Conservation (phyloP, 2,797 vertebrate species). For the Mareca penelope region DNA sequence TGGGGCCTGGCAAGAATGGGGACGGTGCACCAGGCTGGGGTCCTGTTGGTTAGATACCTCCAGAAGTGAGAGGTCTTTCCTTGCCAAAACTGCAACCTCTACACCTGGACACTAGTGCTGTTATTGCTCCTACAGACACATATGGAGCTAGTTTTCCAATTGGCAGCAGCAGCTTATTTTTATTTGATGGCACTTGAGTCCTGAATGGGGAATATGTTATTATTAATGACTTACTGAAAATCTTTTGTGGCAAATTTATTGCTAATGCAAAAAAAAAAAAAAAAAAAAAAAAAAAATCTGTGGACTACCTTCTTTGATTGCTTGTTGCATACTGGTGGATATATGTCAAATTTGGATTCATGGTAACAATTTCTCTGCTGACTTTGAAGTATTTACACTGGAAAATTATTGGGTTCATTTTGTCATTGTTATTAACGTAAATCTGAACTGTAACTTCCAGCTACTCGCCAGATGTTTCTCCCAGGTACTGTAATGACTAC, state of each 20-base stretch:
- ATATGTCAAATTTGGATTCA: background rate
- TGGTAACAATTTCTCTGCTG: background rate
- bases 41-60: background rate
- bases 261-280: background rate
- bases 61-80: background rate
- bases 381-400: background rate
- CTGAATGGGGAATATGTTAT: background rate
- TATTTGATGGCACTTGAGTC: conserved; percentile 28
- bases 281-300: background rate
- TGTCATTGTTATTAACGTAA: background rate
- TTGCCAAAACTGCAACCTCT: background rate
- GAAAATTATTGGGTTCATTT: background rate
- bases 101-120: background rate
- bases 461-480: background rate
- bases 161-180: conserved; percentile 34
- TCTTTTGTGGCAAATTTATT: background rate
- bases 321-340: background rate
- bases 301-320: background rate
- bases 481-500: background rate
- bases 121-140: background rate
- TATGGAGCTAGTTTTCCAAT: conserved; percentile 12
- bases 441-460: background rate
- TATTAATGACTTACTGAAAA: conserved; percentile 51
- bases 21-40: background rate
- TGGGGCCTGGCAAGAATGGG: background rate